Evolutionary conservation across 1,140 invertebrate species (phyloP).

Genomic region (Drosophila eugracilis): DNA sequence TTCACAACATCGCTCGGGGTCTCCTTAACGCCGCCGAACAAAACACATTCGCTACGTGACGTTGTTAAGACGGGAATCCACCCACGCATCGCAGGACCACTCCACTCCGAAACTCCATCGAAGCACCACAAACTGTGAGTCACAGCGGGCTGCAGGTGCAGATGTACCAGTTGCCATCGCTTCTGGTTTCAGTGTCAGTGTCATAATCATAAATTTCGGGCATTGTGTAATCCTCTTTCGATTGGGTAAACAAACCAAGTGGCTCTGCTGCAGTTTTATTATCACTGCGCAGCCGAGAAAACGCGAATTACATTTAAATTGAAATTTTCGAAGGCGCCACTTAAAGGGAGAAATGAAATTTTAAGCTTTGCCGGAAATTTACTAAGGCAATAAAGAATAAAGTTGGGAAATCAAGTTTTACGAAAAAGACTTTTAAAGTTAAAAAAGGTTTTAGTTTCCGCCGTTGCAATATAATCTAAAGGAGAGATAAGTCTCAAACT

Average conservation of each 20-base stretch:
- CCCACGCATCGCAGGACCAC: conserved; percentile 26
- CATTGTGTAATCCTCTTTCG: conserved; percentile 55
- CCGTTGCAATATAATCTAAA: no score
- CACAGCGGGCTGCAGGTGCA: conserved; percentile 47
- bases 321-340: conserved; percentile 7
- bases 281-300: conserved; percentile 16
- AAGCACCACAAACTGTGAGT: conserved; percentile 35
- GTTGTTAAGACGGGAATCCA: conserved; percentile 52
- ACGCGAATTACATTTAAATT: conserved; percentile 32
- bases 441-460: no score
- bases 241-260: conserved; percentile 43
- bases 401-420: background rate
- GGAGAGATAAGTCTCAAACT: no score
- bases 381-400: no score
- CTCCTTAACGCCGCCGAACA: conserved; percentile 14
- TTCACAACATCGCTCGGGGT: conserved; percentile 58
- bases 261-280: conserved; percentile 33
- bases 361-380: no score
- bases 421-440: background rate
- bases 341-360: conserved; percentile 5
- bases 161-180: conserved; percentile 35
- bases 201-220: conserved; percentile 48
- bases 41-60: conserved; percentile 57
- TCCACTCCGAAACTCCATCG: conserved; percentile 1
- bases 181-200: conserved; percentile 47